Percentiles rank a stretch among this genome's conserved stretches.
phyloP scores from a whole-genome alignment of 2,888 invertebrate species.

The Eurytoma californica region DNA sequence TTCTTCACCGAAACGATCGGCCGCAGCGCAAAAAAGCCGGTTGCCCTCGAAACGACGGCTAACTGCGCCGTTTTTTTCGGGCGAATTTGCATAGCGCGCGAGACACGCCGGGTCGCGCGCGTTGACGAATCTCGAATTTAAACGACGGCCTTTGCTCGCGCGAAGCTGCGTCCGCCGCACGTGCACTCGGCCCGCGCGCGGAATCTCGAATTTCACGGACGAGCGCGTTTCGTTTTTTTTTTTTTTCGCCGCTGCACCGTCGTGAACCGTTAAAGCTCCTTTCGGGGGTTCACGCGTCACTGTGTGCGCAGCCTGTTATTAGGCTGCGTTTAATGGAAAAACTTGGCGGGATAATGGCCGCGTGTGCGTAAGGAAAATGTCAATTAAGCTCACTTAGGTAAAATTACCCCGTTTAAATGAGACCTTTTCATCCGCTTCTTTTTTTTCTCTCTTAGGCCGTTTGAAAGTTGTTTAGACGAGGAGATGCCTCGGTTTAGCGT shows the following conservation, averaged over 20 bases:
- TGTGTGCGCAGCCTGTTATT: constrained; percentile 21
- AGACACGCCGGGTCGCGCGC: too few species aligned
- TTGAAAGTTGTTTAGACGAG: neutral
- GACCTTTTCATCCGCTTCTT: neutral
- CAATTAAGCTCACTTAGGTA: constrained; percentile 12
- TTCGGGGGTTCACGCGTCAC: neutral
- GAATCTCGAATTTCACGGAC: constrained; percentile 38
- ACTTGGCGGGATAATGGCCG: neutral
- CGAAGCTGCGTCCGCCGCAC: neutral
- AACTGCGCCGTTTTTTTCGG: neutral
- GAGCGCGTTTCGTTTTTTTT: neutral
- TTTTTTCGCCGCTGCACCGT: neutral
- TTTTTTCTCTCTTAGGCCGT: neutral
- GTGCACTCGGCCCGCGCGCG: neutral
- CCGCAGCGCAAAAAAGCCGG: constrained; percentile 22
- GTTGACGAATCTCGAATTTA: constrained; percentile 30
- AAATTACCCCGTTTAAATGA: neutral
- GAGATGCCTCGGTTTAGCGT: neutral
- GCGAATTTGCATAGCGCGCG: constrained; percentile 4
- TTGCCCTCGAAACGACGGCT: neutral
- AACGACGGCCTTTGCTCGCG: constrained; percentile 31
- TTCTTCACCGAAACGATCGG: neutral
- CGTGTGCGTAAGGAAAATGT: constrained; percentile 2
- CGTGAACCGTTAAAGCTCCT: constrained; percentile 39
- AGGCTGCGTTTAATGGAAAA: constrained; percentile 12